A percentile compares a stretch with the other conserved stretches of the same genome.
Conservation (phyloP, 2,113 vertebrate genomes). For the Sclerurus mexicanus region DNA sequence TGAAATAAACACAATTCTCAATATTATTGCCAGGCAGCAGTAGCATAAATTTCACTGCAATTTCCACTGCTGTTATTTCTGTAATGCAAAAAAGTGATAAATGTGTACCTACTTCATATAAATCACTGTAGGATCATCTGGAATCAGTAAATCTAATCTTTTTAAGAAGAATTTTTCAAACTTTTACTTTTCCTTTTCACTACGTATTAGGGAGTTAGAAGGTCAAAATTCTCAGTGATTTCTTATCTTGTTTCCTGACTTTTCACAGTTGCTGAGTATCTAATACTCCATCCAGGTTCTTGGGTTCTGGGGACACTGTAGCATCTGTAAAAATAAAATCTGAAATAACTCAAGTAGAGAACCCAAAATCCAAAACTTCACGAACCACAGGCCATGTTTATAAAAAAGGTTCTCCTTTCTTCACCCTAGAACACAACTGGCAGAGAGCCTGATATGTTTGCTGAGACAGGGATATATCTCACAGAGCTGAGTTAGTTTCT, state of each 20-base stretch:
- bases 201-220: not conserved
- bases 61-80: constrained; percentile 17
- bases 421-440: not conserved
- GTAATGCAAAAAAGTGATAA: not conserved
- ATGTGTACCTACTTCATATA: not conserved
- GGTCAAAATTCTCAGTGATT: not conserved
- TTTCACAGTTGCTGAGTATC: not conserved
- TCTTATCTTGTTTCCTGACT: not conserved
- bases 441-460: fast-evolving
- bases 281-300: not conserved
- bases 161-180: not conserved
- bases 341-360: not conserved
- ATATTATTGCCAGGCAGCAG: not conserved
- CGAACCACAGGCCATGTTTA: not conserved
- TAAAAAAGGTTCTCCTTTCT: not conserved
- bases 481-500: not conserved
- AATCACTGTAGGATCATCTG: not conserved
- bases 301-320: not conserved
- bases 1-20: constrained; percentile 12
- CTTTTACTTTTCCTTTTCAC: not conserved
- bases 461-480: not conserved
- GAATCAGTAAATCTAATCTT: not conserved
- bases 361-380: not conserved
- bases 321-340: not conserved
- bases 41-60: constrained; percentile 21